Base-by-base conservation (phyloP, 2,113 vertebrate genomes). In the Rhadina sibilatrix region DNA sequence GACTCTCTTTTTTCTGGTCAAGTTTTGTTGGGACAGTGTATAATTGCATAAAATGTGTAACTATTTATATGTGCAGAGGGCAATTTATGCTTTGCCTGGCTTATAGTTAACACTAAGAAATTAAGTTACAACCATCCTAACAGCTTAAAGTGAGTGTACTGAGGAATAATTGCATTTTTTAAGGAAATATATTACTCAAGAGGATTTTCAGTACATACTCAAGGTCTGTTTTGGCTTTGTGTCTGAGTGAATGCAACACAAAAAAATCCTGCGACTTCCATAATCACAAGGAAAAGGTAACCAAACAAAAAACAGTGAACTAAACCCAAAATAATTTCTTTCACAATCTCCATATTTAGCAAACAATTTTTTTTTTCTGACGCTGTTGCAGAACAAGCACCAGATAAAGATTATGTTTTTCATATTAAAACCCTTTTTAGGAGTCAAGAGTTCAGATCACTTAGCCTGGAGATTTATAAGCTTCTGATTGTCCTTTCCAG, bases 241-340 rank as follows among this genome's bases (percentile, higher is more conserved):
- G 7, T 14, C 16, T 72, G 22, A 47, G 7, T 27, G 11, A 64
- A 50, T 22, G 18, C 3, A 52, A 25, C 13, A 38, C 4, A 23
- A 65, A 83, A 86, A 68, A 46, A 0, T 0, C 1, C 20, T 64
- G 17, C 7, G 50, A 50, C 4, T 3, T 74, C 12, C 5, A 12
- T 1, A 60, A 12, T 37, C 33, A 61, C 1, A 22, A 7, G 5
- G 4, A 5, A n/a, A 54, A 70, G 49, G 31, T 35, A 40, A 2
- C 5, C 5, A 57, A 31, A 50, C 11, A 11, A 28, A 22, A 33
- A 17, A 2, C 18, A 19, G 24, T 3, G 22, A 63, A 37, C 2
- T 18, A 65, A 35, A n/a, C 9, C 4, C 5, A 24, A 46, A 33
- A 24, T 3, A 5, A 33, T 28, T 81, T 37, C 0, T 1, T 49